Conservation (phyloP, 2,113 vertebrate genomes). For the Zosterops pallidus region DNA sequence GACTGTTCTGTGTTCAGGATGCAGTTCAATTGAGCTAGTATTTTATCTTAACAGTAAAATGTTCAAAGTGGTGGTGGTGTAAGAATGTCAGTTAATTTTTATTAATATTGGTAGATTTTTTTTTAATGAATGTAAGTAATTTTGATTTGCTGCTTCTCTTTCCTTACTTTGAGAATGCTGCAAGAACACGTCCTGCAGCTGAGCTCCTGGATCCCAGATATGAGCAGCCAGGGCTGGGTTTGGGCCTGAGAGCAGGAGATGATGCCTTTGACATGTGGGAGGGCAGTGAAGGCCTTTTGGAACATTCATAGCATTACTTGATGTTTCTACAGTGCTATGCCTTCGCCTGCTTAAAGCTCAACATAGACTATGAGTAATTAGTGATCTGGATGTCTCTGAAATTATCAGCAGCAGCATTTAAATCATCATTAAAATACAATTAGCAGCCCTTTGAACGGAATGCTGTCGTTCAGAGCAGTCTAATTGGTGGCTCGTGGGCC, state of each 20-base stretch:
- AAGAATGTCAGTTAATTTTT: not conserved
- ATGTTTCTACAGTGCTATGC: not conserved
- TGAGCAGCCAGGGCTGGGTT: not conserved
- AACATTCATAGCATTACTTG: not conserved
- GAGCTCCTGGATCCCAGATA: not conserved
- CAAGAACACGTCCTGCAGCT: not conserved
- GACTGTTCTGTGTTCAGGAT: rapidly evolving
- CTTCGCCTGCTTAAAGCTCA: not conserved
- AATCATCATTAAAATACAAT: not conserved
- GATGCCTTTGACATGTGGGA: not conserved
- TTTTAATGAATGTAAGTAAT: not conserved
- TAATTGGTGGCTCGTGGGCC: not conserved
- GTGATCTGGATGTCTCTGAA: not conserved
- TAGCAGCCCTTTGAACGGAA: not conserved
- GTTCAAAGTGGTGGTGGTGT: rapidly evolving
- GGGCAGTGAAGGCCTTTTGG: not conserved
- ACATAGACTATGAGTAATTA: not conserved
- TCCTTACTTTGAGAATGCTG: not conserved
- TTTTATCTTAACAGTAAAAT: not conserved
- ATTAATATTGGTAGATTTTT: not conserved
- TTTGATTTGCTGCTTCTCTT: not conserved
- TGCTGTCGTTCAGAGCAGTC: not conserved
- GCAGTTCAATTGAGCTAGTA: rapidly evolving
- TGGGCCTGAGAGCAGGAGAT: not conserved
- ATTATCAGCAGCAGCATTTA: not conserved